Base-by-base conservation (phyloP, 2,797 vertebrate genomes). In the Distichodus sexfasciatus region DNA sequence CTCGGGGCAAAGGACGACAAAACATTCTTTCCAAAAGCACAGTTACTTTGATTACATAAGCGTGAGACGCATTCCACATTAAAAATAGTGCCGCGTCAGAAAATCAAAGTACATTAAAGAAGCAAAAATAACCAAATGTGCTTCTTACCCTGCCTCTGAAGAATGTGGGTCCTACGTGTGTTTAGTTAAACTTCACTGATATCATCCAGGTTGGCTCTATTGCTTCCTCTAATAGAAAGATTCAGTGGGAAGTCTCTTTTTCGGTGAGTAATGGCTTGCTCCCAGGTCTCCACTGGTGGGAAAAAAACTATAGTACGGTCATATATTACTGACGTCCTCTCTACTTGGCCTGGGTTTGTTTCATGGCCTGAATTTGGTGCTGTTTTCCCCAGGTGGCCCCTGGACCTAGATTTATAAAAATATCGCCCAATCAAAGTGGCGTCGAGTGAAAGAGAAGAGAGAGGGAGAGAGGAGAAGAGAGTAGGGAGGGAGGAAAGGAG, bases 351-450 rank as follows among this genome's bases (percentile, higher is more conserved):
- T 57, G 65, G 75, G 74, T 74, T 78, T 79, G 65, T 66, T 77
- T 53, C 72, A 62, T 79, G 78, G 75, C 78, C 78, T 80, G 75
- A 80, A 77, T 80, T 70, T 80, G 69, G 57, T 72, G 69, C 78
- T 69, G 70, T 77, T 84, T 88, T 87, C 91, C 91, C 90, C 90
- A 88, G 88, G 91, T 90, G 90, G 87, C 87, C 77, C 68, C 74
- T 78, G 89, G 87, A 91, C 91, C 91, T 91, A 92, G 87, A 87
- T 93, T 71, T 85, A 90, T 91, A 92, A 89, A 92, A 93, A 92
- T 92, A 93, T 83, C 82, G 76, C 74, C 90, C 91, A 91, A 93
- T 92, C 87, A 89, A 83, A 87, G 86, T 86, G 79, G 81, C 80
- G 87, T 82, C 87, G 86, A 84, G 84, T 86, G 84, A 87, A 84